Conservation (phyloP, 2,888 invertebrate genomes). For the Mantis religiosa region DNA sequence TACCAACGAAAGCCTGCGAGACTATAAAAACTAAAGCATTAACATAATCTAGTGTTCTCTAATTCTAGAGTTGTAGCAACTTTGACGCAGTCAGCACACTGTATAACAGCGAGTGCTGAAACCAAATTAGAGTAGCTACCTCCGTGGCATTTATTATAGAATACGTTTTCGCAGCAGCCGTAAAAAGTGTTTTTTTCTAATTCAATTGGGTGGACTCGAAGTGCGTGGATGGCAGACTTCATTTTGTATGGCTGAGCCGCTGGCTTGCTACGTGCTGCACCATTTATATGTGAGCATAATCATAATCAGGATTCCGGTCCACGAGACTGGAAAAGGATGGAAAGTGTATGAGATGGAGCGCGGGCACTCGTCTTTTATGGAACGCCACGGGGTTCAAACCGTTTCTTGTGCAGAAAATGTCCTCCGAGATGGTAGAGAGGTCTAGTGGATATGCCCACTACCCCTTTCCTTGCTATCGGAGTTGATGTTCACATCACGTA, state of each 20-base stretch:
- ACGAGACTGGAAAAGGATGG: background rate
- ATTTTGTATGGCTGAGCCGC: background rate
- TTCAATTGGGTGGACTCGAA: background rate
- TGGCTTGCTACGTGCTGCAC: background rate
- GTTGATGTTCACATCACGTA: background rate
- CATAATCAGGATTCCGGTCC: background rate
- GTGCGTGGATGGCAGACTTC: background rate
- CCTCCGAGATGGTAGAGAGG: background rate
- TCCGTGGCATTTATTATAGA: background rate
- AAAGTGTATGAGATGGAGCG: too few species aligned
- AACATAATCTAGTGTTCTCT: too few species aligned
- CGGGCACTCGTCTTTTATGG: background rate
- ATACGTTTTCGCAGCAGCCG: background rate
- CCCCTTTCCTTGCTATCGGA: background rate
- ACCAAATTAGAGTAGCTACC: background rate
- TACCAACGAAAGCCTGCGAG: too few species aligned
- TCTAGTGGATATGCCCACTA: background rate
- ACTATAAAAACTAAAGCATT: too few species aligned
- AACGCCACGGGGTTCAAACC: background rate
- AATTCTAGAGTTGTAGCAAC: background rate
- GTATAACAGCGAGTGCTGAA: background rate
- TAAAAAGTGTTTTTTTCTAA: background rate
- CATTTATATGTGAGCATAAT: background rate
- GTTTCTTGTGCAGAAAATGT: background rate
- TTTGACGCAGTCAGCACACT: background rate